Evolutionary conservation across 2,888 invertebrate species (phyloP).

Genomic region (Micoletzkya japonica): DNA sequence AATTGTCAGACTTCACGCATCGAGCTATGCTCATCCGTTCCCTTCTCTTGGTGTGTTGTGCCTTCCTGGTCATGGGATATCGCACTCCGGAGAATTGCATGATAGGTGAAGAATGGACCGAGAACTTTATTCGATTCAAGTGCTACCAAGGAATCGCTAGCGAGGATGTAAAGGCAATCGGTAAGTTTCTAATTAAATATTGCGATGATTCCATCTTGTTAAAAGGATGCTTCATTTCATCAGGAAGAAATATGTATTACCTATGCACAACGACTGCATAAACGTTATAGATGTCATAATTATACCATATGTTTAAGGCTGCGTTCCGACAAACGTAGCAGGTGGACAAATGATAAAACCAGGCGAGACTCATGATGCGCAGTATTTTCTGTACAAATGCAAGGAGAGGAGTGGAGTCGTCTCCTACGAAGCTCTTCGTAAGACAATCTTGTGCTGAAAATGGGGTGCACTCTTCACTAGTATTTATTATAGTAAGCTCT

Average conservation of each 20-base stretch:
- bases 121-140: not conserved
- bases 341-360: not conserved
- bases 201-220: not conserved
- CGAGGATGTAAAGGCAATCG: not conserved
- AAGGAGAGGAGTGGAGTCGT: not conserved
- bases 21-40: too few species aligned
- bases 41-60: too few species aligned
- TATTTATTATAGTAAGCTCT: too few species aligned
- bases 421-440: not conserved
- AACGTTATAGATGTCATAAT: not conserved
- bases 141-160: not conserved
- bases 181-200: not conserved
- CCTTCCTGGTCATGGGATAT: too few species aligned
- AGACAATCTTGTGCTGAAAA: too few species aligned
- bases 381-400: constrained; percentile 1
- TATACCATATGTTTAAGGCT: not conserved
- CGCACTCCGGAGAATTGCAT: not conserved
- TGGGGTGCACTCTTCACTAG: too few species aligned
- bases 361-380: too few species aligned
- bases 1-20: too few species aligned
- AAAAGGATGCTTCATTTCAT: not conserved
- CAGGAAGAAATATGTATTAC: too few species aligned
- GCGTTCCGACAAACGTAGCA: not conserved
- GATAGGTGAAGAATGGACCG: not conserved
- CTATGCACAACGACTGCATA: not conserved